Evolutionary conservation across 2,113 vertebrate genomes (phyloP).

Genomic region (Urocynchramus pylzowi): DNA sequence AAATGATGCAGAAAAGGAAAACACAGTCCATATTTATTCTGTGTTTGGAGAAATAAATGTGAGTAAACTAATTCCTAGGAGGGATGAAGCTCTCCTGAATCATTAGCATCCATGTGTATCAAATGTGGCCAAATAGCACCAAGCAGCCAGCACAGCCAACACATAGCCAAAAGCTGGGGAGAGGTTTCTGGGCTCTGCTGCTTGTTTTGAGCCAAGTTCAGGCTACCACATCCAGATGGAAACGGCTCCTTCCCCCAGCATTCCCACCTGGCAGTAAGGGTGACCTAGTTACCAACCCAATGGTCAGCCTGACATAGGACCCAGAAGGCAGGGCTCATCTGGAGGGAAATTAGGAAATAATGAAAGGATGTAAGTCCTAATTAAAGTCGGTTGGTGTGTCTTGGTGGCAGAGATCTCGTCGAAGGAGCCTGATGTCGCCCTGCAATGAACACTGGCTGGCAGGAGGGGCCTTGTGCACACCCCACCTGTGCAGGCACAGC

Average conservation of each 20-base stretch:
- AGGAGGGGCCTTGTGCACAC: background rate
- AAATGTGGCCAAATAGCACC: background rate
- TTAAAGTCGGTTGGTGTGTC: background rate
- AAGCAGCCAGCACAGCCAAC: background rate
- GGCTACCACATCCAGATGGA: background rate
- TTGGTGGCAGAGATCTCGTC: background rate
- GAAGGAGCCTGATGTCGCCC: background rate
- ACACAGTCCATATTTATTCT: background rate
- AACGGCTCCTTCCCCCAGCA: background rate
- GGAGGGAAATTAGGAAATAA: slow-evolving; percentile 25
- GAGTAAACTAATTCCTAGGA: background rate
- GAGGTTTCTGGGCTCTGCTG: background rate
- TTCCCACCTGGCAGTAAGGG: background rate
- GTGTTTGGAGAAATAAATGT: background rate
- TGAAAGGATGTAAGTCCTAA: slow-evolving; percentile 41
- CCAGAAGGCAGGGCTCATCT: slow-evolving; percentile 2
- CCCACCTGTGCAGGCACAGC: background rate
- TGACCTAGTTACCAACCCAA: background rate
- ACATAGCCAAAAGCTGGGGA: no score
- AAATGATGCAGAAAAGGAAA: background rate
- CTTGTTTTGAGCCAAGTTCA: background rate
- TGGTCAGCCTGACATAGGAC: background rate
- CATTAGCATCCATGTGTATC: background rate
- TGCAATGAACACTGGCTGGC: background rate
- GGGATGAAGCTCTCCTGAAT: background rate